Percentiles rank a stretch among this genome's conserved stretches.
phyloP scores from a whole-genome alignment of 1,140 invertebrate genomes.

The Brachionus manjavacas region DNA sequence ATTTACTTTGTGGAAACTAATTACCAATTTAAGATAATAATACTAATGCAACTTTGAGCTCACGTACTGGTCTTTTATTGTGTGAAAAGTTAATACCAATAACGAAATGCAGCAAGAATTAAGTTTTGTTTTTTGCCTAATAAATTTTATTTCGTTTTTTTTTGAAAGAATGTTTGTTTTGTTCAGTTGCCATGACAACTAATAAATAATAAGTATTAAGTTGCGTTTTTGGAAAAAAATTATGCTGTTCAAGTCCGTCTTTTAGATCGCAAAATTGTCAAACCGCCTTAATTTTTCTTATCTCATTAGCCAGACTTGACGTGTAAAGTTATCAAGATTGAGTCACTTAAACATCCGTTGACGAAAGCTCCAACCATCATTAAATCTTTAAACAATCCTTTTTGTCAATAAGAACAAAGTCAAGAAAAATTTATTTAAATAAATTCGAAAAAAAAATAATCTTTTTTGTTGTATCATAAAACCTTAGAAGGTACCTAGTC shows the following conservation, averaged over 20 bases:
- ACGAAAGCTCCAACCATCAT: neutral
- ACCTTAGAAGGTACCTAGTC: neutral
- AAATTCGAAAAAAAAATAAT: neutral
- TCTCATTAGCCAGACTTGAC: neutral
- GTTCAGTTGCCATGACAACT: neutral
- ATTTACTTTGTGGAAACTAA: neutral
- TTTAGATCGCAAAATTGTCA: neutral
- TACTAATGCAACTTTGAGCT: neutral
- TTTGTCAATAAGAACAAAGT: neutral
- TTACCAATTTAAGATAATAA: neutral
- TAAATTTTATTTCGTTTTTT: slow-evolving; percentile 36
- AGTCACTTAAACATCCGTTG: neutral
- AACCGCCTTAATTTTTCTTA: neutral
- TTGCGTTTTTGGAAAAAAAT: neutral
- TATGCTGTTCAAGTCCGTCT: neutral
- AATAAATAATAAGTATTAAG: slow-evolving; percentile 11
- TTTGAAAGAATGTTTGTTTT: slow-evolving; percentile 10
- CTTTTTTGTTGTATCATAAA: neutral
- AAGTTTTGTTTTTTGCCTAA: slow-evolving; percentile 15
- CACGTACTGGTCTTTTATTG: neutral
- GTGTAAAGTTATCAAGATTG: neutral
- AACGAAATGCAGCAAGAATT: neutral
- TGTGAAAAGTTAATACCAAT: slow-evolving; percentile 3
- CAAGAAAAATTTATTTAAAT: neutral
- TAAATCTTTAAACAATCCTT: neutral